Evolutionary conservation across 2,113 vertebrate species (phyloP).

Genomic region (Choloepus hoffmanni): DNA sequence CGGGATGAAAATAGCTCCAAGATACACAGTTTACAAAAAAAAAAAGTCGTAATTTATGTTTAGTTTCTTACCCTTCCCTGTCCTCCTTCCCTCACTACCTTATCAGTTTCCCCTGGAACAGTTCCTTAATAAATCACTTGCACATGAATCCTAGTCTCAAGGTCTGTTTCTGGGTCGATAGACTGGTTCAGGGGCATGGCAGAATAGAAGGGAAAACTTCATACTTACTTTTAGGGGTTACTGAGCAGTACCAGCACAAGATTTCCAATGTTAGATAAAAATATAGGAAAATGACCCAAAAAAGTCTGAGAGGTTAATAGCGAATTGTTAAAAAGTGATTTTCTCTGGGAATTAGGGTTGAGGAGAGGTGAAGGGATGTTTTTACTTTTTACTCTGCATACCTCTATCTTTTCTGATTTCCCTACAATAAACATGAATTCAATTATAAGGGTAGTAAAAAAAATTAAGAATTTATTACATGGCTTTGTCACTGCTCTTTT

Average conservation of each 20-base stretch:
- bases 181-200: not conserved
- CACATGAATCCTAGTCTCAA: constrained; percentile 58
- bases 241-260: not conserved
- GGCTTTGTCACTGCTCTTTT: not conserved
- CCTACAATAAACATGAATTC: not conserved
- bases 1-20: constrained; percentile 34
- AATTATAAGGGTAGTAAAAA: constrained; percentile 5
- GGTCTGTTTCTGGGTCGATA: constrained; percentile 62
- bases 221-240: not conserved
- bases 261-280: not conserved
- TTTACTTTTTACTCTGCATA: constrained; percentile 44
- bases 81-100: constrained; percentile 35
- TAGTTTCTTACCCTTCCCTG: constrained; percentile 55
- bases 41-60: constrained; percentile 26
- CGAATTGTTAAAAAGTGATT: not conserved
- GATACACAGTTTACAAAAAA: constrained; percentile 49
- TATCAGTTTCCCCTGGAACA: constrained; percentile 52
- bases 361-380: not conserved
- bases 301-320: not conserved
- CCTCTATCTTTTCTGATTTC: not conserved
- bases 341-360: not conserved
- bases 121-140: constrained; percentile 63
- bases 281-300: constrained; percentile 14
- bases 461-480: not conserved
- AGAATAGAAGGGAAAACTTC: not conserved